Evolutionary conservation across 2,113 vertebrate species (phyloP).

Genomic region (Alosa alosa): DNA sequence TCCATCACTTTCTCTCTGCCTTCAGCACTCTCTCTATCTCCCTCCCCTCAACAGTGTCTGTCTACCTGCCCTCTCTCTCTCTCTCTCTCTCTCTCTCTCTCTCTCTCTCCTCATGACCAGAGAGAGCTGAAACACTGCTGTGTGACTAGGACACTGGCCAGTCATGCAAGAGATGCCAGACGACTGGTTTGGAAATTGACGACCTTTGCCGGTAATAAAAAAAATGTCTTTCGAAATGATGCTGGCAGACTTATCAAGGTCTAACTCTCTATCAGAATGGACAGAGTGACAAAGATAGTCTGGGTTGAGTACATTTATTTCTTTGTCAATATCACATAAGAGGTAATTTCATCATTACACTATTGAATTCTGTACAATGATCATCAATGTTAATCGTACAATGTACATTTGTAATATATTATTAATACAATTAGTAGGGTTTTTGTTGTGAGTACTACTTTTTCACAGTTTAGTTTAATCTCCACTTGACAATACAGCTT

Average conservation of each 20-base stretch:
- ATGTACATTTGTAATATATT: background rate
- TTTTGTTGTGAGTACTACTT: too few relatives aligned
- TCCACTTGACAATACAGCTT: background rate
- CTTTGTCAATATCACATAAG: background rate
- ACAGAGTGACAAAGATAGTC: background rate
- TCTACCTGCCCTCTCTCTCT: background rate
- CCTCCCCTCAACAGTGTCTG: background rate
- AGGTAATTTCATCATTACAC: background rate
- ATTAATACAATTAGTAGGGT: background rate
- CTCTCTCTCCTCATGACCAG: background rate
- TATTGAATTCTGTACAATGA: background rate
- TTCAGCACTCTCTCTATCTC: background rate
- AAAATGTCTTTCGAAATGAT: background rate
- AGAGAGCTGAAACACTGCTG: background rate
- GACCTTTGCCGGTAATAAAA: slow-evolving; percentile 32
- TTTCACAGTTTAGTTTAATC: background rate
- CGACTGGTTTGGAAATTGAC: slow-evolving; percentile 57
- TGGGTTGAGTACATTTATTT: background rate
- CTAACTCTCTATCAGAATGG: background rate
- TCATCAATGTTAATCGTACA: background rate
- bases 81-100: background rate
- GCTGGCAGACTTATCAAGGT: background rate
- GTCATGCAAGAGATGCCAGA: slow-evolving; percentile 28
- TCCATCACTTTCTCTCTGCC: background rate
- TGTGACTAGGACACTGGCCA: slow-evolving; percentile 56